Conservation (phyloP, 1,140 invertebrate genomes). For the Mamestra configurata region DNA sequence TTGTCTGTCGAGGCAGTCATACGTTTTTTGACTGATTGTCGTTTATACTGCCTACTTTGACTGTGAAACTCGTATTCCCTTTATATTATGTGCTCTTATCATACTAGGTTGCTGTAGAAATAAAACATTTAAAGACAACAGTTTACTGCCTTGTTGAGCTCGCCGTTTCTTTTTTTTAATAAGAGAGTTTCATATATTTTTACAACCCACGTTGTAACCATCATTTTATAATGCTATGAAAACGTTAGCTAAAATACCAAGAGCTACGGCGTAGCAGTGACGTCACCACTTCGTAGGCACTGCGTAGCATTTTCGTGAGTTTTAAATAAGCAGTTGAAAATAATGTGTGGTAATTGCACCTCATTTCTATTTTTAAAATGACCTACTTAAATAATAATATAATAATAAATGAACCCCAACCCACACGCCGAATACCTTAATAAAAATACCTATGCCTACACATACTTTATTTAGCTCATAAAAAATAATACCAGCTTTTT, state of each 20-base stretch:
- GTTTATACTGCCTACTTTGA: conserved; percentile 22
- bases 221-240: background rate
- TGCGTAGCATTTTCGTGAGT: background rate
- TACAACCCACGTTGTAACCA: background rate
- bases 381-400: background rate
- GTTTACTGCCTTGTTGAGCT: background rate
- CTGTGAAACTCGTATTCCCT: background rate
- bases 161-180: background rate
- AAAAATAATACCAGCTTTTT: no score
- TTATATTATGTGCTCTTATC: conserved; percentile 3
- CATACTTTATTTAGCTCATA: no score
- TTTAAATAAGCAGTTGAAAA: background rate
- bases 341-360: background rate
- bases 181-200: background rate
- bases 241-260: background rate
- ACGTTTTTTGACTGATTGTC: conserved; percentile 35
- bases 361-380: background rate
- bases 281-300: background rate
- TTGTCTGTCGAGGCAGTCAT: conserved; percentile 37
- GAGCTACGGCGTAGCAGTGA: background rate
- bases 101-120: background rate
- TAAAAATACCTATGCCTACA: background rate
- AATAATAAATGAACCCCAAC: background rate
- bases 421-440: background rate
- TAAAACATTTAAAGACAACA: conserved; percentile 28